Evolutionary conservation across 2,888 invertebrate species (phyloP), one percentile per base, ranked within the genome.

Genomic region (Trichacis sp.): DNA sequence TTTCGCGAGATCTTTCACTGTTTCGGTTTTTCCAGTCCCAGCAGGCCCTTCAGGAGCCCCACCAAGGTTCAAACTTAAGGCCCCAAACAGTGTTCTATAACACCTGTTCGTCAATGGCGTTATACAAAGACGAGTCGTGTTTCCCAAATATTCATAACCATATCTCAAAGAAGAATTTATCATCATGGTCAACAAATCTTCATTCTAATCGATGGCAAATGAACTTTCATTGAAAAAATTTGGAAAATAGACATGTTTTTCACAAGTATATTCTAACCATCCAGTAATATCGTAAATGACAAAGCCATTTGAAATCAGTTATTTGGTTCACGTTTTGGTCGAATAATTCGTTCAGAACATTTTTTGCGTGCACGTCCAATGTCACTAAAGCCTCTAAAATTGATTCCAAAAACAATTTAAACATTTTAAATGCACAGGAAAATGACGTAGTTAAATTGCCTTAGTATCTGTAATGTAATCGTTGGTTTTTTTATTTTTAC

Each of bases 41-140:
- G 87, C 87, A 0, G 88, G 88, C 17, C 87, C 88, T 81, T 88
- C 88, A 1, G 87, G 87, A 18, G 88, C 83, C 1, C 83, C 84
- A 59, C 86, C 89, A 47, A 90, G 82, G 78, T 89, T 86, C 42
- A 90, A 83, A 73, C 87, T 88, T 70, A 89, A 85, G 9, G 90
- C 90, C 11, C 89, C 88, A 71, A 90, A 88, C 51, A 90, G 82
- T 0, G 90, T 90, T 47, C 90, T 84, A 75, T 89, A 97, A 83
- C 94, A 95, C 43, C 97, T 89, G 85, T 97, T 97, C 0, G 97
- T 97, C 62, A 97, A 87, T 0, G 97, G 97, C 0, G 97, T 97
- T 60, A 97, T 95, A 3, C 97, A 97, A 14, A 97, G 87, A 14
- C 96, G 88, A 0, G 92, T 88, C 0, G 93, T 92, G 80, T 97